Evolutionary conservation across 2,888 invertebrate species (phyloP).

Genomic region (Hylaea fasciaria): DNA sequence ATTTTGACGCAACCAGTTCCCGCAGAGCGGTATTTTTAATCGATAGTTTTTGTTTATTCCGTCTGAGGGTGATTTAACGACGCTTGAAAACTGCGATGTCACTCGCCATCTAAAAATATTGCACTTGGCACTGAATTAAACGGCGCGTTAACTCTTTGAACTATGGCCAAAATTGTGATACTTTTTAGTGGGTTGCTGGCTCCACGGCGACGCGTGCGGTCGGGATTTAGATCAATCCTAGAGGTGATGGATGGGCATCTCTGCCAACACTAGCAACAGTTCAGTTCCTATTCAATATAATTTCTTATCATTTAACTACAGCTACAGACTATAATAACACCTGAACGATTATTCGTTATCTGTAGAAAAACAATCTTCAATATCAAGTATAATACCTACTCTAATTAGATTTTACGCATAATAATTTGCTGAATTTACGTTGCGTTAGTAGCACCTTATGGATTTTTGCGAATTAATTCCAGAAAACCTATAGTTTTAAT

Average conservation of each 20-base stretch:
- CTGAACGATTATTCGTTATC: too few relatives aligned
- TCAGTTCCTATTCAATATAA: too few relatives aligned
- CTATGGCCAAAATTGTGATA: constrained; percentile 64
- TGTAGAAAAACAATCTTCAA: too few relatives aligned
- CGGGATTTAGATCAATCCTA: not conserved
- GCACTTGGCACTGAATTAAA: constrained; percentile 77
- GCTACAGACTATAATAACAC: too few relatives aligned
- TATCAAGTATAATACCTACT: too few relatives aligned
- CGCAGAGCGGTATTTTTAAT: constrained; percentile 38
- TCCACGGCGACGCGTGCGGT: not conserved
- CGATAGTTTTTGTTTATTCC: constrained; percentile 46
- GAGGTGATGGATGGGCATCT: not conserved
- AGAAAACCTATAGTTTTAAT: too few relatives aligned
- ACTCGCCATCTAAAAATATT: constrained; percentile 75
- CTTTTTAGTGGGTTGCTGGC: constrained; percentile 32
- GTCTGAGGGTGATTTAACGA: constrained; percentile 54
- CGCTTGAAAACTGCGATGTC: constrained; percentile 62
- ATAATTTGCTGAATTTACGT: too few relatives aligned
- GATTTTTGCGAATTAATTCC: too few relatives aligned
- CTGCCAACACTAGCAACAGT: not conserved
- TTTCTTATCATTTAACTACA: too few relatives aligned
- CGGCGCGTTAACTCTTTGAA: constrained; percentile 76
- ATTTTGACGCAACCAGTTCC: constrained; percentile 33
- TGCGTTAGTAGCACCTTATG: too few relatives aligned
- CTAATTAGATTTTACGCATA: too few relatives aligned